A percentile compares a stretch with the other conserved stretches of the same genome.
Conservation (phyloP, 2,888 invertebrate species). For the Acronicta leporina region DNA sequence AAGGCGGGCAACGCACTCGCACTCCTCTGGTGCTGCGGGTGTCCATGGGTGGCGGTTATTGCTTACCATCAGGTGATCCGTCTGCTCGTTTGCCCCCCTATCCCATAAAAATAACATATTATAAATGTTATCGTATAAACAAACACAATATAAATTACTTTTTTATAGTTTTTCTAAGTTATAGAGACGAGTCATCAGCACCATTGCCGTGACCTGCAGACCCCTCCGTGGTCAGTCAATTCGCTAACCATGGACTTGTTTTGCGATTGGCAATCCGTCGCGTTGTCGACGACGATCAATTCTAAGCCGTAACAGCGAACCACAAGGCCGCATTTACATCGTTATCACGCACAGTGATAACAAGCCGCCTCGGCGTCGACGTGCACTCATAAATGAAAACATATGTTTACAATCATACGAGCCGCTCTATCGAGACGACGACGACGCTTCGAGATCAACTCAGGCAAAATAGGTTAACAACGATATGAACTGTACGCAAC, state of each 20-base stretch:
- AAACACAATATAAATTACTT: background rate
- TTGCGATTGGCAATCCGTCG: constrained; percentile 67
- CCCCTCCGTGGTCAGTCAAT: constrained; percentile 71
- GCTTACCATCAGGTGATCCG: no score
- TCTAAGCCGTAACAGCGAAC: constrained; percentile 64
- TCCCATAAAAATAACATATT: no score
- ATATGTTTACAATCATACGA: constrained; percentile 62
- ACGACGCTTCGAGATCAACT: constrained; percentile 46
- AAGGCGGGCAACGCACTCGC: no score
- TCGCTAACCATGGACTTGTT: constrained; percentile 81
- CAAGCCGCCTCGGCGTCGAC: constrained; percentile 66
- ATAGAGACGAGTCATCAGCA: constrained; percentile 49
- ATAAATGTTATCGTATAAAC: no score
- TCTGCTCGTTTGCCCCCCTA: no score
- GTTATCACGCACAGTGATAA: constrained; percentile 84
- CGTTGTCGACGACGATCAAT: constrained; percentile 54
- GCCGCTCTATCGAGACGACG: constrained; percentile 51
- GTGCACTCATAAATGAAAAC: constrained; percentile 70
- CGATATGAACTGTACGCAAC: constrained; percentile 28
- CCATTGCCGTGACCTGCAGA: constrained; percentile 75
- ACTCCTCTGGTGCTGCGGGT: no score
- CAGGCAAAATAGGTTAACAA: constrained; percentile 54
- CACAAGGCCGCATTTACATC: constrained; percentile 69
- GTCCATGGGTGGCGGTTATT: no score
- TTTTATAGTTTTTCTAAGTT: constrained; percentile 30